A percentile compares a stretch with the other conserved stretches of the same genome.
These are phyloP conservation scores for Lathamus discolor DNA, from an alignment of 2,113 vertebrate genomes.

Conservation along the genomic window DNA sequence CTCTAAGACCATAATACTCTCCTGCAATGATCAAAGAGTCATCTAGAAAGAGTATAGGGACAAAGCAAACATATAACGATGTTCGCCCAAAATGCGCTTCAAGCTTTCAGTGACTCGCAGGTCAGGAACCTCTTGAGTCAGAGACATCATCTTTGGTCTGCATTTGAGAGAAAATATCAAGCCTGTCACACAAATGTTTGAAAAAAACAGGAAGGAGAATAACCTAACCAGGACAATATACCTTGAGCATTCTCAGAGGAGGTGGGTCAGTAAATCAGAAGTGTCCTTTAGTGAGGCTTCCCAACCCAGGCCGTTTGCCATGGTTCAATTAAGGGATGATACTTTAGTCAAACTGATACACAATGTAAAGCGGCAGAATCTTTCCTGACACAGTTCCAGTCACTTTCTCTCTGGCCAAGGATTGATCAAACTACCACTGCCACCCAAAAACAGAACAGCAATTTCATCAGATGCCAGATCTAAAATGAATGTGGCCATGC, in stretches of 20 bases:
- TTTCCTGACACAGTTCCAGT: not conserved
- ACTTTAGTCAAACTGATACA: not conserved
- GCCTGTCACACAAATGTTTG: not conserved
- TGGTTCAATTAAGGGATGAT: not conserved
- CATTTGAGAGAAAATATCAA: not conserved
- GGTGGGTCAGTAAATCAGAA: not conserved
- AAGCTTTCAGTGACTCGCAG: not conserved
- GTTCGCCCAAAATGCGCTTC: not conserved
- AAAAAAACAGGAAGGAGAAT: not conserved
- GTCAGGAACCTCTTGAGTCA: not conserved
- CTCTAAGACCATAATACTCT: not conserved
- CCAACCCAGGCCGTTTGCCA: not conserved
- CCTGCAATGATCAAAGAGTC: not conserved
- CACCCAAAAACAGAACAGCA: slow-evolving; percentile 42
- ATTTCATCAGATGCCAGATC: slow-evolving; percentile 73
- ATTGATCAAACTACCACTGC: slow-evolving; percentile 59
- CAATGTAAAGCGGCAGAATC: not conserved
- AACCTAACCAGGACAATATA: not conserved
- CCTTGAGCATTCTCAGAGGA: not conserved
- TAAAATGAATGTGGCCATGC: slow-evolving; percentile 70
- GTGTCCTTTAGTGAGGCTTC: not conserved
- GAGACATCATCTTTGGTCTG: not conserved
- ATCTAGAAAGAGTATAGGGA: not conserved
- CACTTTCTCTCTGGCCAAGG: not conserved
- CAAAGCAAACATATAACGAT: not conserved